Evolutionary conservation across 53 echinoderm and acorn worm genomes (phyloP).

Genomic region (Echinometra lucunter): DNA sequence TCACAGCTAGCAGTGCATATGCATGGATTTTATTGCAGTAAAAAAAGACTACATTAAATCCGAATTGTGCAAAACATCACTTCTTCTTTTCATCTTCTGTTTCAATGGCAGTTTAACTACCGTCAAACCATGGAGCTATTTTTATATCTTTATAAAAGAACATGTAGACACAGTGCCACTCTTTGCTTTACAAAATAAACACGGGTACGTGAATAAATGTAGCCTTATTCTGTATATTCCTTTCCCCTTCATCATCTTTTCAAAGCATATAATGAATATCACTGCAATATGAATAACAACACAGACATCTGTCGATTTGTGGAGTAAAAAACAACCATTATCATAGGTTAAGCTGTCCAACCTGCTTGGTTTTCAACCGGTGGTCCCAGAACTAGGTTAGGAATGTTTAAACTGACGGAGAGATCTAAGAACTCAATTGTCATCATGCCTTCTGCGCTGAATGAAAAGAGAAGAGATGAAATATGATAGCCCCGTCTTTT

Average conservation of each 20-base stretch:
- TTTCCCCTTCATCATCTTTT: background rate
- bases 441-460: conserved; percentile 23
- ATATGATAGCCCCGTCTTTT: conserved; percentile 34
- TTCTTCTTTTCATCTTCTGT: too few species aligned
- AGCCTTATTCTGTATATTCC: background rate
- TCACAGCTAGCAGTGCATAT: too few species aligned
- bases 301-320: background rate
- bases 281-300: background rate
- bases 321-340: conserved; percentile 13
- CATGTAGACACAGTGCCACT: too few species aligned
- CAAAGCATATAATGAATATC: background rate
- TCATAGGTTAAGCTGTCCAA: conserved; percentile 12
- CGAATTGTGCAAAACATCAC: too few species aligned
- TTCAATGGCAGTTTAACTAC: too few species aligned
- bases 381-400: conserved; percentile 55
- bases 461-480: background rate
- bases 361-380: conserved; percentile 36
- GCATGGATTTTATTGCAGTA: too few species aligned
- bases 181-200: too few species aligned
- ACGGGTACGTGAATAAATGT: background rate
- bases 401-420: conserved; percentile 59
- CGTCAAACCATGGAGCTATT: too few species aligned
- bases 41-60: too few species aligned
- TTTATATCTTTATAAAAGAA: too few species aligned
- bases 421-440: conserved; percentile 44